Conservation (phyloP, 2,888 invertebrate species). For the Pristionchus arcanus region DNA sequence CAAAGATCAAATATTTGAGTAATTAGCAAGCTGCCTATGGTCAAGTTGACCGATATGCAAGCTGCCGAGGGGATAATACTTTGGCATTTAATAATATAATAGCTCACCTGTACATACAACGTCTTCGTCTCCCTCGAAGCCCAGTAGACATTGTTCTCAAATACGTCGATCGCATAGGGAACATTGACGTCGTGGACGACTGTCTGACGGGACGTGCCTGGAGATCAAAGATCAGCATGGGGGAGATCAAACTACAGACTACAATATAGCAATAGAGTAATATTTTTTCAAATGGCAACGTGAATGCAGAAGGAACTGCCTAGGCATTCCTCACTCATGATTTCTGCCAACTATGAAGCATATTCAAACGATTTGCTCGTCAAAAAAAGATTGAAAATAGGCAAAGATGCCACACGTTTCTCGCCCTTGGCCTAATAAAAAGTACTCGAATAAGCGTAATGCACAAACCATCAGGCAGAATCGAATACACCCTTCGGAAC, state of each 20-base stretch:
- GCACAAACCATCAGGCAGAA: conserved; percentile 85
- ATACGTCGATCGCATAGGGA: conserved; percentile 87
- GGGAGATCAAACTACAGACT: background rate
- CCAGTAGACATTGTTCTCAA: conserved; percentile 95
- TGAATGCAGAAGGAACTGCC: no score
- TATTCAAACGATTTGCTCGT: background rate
- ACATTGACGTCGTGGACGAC: conserved; percentile 70
- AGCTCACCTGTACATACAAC: conserved; percentile 87
- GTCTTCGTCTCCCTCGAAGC: conserved; percentile 92
- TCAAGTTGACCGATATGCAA: no score
- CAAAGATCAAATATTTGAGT: background rate
- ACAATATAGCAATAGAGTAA: no score
- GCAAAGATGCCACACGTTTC: no score
- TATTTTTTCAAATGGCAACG: background rate
- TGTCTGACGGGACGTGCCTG: conserved; percentile 68
- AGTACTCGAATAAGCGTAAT: background rate
- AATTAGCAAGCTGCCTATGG: no score
- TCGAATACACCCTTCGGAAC: conserved; percentile 89
- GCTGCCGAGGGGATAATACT: no score
- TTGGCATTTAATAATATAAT: no score
- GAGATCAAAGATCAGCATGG: conserved; percentile 25
- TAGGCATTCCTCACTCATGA: background rate
- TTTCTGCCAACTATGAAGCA: background rate
- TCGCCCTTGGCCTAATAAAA: background rate
- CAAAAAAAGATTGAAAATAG: background rate